phyloP scores from a whole-genome alignment of 2,888 invertebrate genomes.

The Polyommatus iphigenia region DNA sequence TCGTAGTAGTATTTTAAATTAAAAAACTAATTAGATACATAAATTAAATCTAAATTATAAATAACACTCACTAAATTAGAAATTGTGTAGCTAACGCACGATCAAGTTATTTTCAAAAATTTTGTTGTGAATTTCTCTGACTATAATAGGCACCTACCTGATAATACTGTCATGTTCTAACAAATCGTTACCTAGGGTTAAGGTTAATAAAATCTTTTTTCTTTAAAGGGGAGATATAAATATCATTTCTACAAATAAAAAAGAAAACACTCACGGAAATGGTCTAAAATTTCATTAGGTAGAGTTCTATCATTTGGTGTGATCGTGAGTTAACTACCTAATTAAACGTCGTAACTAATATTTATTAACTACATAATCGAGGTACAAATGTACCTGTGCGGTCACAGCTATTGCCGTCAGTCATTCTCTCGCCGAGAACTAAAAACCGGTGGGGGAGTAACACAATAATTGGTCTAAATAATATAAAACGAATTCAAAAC shows the following conservation, averaged over 20 bases:
- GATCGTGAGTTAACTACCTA: background rate
- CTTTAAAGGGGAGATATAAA: no score
- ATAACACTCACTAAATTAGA: constrained; percentile 13
- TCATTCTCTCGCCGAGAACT: constrained; percentile 47
- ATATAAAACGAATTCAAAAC: background rate
- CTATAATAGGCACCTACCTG: background rate
- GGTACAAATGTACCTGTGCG: background rate
- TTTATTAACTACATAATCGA: background rate
- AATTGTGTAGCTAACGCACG: constrained; percentile 12
- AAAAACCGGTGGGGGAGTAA: constrained; percentile 35
- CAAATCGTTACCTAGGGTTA: background rate
- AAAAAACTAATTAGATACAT: background rate
- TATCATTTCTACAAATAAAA: no score
- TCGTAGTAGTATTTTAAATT: constrained; percentile 15
- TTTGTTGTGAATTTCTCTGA: background rate
- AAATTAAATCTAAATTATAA: constrained; percentile 24
- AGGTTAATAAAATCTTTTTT: background rate
- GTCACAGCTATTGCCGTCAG: constrained; percentile 35
- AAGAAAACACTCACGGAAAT: background rate
- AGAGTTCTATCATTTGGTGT: background rate
- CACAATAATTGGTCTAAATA: constrained; percentile 4
- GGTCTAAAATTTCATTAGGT: background rate
- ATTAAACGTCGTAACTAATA: constrained; percentile 19
- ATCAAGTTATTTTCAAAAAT: background rate
- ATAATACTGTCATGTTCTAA: background rate